Conservation (phyloP, 2,797 vertebrate genomes). For the Percopsis omiscomaycus region DNA sequence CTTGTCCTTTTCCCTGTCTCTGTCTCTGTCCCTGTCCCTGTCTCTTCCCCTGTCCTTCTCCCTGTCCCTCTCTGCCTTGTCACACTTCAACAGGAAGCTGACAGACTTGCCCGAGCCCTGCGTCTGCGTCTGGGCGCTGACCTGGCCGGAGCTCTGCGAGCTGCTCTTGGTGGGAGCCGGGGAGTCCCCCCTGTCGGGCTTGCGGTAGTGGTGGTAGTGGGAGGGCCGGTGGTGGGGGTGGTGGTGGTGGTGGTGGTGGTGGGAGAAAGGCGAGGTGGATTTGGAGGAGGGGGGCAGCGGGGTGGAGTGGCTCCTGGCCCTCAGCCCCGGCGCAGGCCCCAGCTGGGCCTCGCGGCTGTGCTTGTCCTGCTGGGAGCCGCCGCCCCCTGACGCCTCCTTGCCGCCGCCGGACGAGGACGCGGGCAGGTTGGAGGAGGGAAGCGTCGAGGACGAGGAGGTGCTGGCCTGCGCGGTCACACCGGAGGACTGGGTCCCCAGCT, state of each 20-base stretch:
- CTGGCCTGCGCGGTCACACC: conserved; percentile 64
- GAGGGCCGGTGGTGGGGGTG: conserved; percentile 87
- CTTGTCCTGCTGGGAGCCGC: conserved; percentile 71
- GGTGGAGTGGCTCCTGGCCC: conserved; percentile 91
- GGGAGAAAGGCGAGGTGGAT: conserved; percentile 81
- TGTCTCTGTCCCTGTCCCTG: conserved; percentile 35
- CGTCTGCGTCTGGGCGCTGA: conserved; percentile 75
- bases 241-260: conserved; percentile 79
- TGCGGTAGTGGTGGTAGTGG: conserved; percentile 86
- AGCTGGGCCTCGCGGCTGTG: conserved; percentile 77
- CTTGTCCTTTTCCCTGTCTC: conserved; percentile 12
- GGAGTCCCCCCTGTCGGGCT: conserved; percentile 82
- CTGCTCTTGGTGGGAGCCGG: conserved; percentile 69
- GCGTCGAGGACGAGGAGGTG: conserved; percentile 48
- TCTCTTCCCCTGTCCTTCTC: conserved; percentile 54
- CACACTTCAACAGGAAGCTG: conserved; percentile 78
- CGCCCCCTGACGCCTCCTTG: conserved; percentile 73
- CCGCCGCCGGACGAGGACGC: conserved; percentile 54
- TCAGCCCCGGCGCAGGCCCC: conserved; percentile 77
- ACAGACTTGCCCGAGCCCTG: conserved; percentile 74
- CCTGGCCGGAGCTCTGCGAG: conserved; percentile 68
- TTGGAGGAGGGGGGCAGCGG: conserved; percentile 87
- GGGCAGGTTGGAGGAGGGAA: conserved; percentile 75
- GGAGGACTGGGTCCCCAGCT: conserved; percentile 68
- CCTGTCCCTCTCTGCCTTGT: conserved; percentile 73